Evolutionary conservation across 1,140 invertebrate species (phyloP).

Genomic region (Heliconius hermathena): DNA sequence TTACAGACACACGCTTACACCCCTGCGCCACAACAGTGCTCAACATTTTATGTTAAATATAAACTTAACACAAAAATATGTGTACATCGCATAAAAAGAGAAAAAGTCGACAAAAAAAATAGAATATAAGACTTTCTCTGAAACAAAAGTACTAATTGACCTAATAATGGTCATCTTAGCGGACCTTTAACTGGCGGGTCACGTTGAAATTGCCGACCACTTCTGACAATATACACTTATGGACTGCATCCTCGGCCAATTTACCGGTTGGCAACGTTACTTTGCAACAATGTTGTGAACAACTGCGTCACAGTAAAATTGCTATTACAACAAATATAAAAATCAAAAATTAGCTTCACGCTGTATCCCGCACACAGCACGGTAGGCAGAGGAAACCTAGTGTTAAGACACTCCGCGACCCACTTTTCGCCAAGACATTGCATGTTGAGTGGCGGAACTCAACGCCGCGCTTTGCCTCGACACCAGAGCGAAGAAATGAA

Average conservation of each 20-base stretch:
- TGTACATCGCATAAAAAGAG: too few species aligned
- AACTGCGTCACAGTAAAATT: background rate
- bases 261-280: constrained; percentile 12
- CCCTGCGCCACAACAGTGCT: too few species aligned
- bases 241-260: constrained; percentile 28
- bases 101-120: background rate
- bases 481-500: too few species aligned
- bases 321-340: background rate
- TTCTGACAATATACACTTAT: constrained; percentile 28
- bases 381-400: too few species aligned
- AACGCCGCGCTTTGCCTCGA: too few species aligned
- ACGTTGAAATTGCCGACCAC: constrained; percentile 30
- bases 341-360: background rate
- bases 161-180: constrained; percentile 4
- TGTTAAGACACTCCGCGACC: too few species aligned
- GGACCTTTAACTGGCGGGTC: constrained; percentile 27
- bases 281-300: background rate
- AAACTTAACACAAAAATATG: too few species aligned
- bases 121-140: background rate
- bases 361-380: too few species aligned
- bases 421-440: too few species aligned
- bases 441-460: too few species aligned
- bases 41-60: too few species aligned
- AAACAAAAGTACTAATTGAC: constrained; percentile 16
- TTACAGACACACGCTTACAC: too few species aligned